Percentiles rank a stretch among this genome's conserved stretches.
Evolutionary conservation across 2,797 vertebrate species (phyloP).

Genomic region (Tragopan temminckii): DNA sequence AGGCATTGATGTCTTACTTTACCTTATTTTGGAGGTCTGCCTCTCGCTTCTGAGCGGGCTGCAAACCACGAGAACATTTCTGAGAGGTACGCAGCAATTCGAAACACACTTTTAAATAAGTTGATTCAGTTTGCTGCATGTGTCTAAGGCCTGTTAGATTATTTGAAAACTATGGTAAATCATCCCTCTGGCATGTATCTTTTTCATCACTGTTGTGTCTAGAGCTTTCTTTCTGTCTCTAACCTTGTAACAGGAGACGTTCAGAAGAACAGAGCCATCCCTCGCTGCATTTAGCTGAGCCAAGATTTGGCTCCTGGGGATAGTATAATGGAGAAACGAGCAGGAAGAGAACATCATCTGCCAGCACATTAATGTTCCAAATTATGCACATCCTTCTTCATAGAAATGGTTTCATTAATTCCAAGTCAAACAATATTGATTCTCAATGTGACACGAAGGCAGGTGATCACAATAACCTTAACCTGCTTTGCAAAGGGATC

Average conservation of each 20-base stretch:
- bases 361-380: constrained; percentile 46
- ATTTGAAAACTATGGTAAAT: not conserved
- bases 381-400: constrained; percentile 57
- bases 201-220: not conserved
- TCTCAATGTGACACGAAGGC: constrained; percentile 15
- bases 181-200: not conserved
- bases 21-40: not conserved
- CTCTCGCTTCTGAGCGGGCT: not conserved
- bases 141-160: not conserved
- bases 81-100: not conserved
- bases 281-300: constrained; percentile 8
- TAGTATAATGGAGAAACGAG: constrained; percentile 28
- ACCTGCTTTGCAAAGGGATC: not conserved
- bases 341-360: constrained; percentile 41
- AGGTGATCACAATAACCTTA: not conserved
- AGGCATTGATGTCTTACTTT: not conserved
- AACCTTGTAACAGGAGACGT: constrained; percentile 18
- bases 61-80: not conserved
- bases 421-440: constrained; percentile 50
- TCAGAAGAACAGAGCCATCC: not conserved
- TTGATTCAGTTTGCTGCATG: not conserved
- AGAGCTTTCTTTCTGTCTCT: constrained; percentile 18
- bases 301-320: constrained; percentile 14
- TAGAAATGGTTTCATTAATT: constrained; percentile 41
- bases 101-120: not conserved